Evolutionary conservation across 2,888 invertebrate species (phyloP).

Genomic region (Callyntrura sp.): DNA sequence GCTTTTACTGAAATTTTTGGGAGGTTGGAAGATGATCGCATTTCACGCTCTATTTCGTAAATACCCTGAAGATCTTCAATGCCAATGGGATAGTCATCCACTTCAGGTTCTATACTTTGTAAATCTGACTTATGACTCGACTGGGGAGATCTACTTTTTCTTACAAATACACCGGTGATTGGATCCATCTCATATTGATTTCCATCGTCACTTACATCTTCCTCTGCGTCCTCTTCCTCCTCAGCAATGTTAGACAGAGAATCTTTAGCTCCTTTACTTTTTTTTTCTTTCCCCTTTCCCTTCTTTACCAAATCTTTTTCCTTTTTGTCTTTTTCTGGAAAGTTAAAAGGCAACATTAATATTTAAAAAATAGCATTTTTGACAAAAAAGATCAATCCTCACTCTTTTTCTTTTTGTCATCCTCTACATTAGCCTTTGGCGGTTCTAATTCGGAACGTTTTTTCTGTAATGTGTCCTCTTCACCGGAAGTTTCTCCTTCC

Average conservation of each 20-base stretch:
- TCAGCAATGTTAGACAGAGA: background rate
- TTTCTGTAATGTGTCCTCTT: slow-evolving; percentile 30
- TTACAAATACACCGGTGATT: background rate
- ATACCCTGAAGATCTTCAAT: slow-evolving; percentile 77
- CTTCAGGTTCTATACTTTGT: slow-evolving; percentile 57
- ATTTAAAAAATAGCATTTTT: background rate
- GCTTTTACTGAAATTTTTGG: slow-evolving; percentile 27
- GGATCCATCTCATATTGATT: slow-evolving; percentile 20
- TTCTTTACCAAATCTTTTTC: slow-evolving; percentile 44
- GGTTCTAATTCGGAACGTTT: background rate
- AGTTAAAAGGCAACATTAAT: too few relatives aligned
- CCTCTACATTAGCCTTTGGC: background rate
- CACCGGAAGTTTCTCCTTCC: slow-evolving; percentile 49
- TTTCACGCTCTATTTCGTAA: slow-evolving; percentile 66
- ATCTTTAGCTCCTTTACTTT: slow-evolving; percentile 23
- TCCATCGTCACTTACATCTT: slow-evolving; percentile 39
- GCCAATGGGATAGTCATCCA: slow-evolving; percentile 72
- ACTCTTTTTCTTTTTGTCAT: slow-evolving; percentile 61
- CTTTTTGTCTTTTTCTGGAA: slow-evolving; percentile 18
- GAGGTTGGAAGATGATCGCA: background rate
- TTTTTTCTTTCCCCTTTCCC: slow-evolving; percentile 59
- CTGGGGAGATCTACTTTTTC: background rate
- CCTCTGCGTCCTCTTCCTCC: slow-evolving; percentile 41
- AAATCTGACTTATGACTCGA: background rate
- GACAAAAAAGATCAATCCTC: too few relatives aligned